Conservation (phyloP, 1,140 invertebrate species). For the Drosophila punjabiensis region DNA sequence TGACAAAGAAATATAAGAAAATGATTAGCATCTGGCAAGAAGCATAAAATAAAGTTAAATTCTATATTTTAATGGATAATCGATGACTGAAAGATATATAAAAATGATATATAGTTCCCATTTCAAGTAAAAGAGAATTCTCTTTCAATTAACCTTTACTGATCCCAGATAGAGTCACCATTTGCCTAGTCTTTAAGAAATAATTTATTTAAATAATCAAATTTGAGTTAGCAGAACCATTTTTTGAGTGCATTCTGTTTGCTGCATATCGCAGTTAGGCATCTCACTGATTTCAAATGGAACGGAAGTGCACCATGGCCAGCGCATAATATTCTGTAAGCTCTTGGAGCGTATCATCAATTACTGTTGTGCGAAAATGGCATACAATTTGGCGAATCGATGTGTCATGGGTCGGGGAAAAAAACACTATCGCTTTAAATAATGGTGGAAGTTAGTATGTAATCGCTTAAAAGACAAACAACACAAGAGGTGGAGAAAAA, state of each 20-base stretch:
- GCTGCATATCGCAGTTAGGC: constrained; percentile 4
- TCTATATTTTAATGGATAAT: neutral
- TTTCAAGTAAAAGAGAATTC: neutral
- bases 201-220: no score
- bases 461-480: constrained; percentile 30
- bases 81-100: neutral
- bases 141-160: constrained; percentile 1
- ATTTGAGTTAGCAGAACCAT: neutral
- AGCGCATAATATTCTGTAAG: constrained; percentile 32
- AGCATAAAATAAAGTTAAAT: neutral
- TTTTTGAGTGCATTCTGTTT: constrained; percentile 6
- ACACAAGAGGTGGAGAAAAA: neutral
- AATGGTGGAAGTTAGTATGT: constrained; percentile 43
- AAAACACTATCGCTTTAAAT: constrained; percentile 11
- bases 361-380: constrained; percentile 32
- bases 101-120: neutral
- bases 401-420: constrained; percentile 49
- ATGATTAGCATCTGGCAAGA: constrained; percentile 1
- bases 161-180: neutral
- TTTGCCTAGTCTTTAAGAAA: neutral
- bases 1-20: constrained; percentile 12
- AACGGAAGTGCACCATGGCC: constrained; percentile 66
- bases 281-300: constrained; percentile 40
- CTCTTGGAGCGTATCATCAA: constrained; percentile 38
- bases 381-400: constrained; percentile 36